Evolutionary conservation across 2,797 vertebrate species (phyloP), one percentile per base, ranked within the genome.

Genomic region (Acanthopagrus latus): DNA sequence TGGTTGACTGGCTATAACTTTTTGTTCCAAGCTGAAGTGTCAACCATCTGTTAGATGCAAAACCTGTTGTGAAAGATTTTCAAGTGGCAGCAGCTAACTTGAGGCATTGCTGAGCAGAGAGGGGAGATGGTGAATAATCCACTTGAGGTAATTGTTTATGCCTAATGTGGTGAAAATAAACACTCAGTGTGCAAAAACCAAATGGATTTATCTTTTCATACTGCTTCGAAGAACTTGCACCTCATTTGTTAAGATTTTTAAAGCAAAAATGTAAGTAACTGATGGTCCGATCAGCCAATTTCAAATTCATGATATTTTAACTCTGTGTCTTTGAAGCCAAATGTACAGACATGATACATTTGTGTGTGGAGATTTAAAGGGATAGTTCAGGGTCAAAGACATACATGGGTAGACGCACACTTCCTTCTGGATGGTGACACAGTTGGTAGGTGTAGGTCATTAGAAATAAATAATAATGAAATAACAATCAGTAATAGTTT

Each of bases 1-100:
- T 63, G 81, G 20, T 58, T 65, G 71, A 82, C 46, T 64, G 25
- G 23, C 27, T 67, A 0, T 10, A 33, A 2, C 14, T 69, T 68
- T 67, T 65, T 48, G 23, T 66, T 64, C 63, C 51, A 62, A 60
- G 58, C 48, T 48, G 20, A 58, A 44, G 25, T 18, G 38, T 64
- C 58, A 41, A 21, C 46, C 50, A 59, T 70, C 44, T 69, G 50
- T 68, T 64, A 57, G 66, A 77, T 43, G 18, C 20, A 55, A 69
- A 69, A 51, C 23, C 48, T 62, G 14, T 52, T 67, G 47, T 62
- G 44, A 60, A 65, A 59, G 68, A 52, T 74, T 64, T 52, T 57
- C 25, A 66, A 54, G 59, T 9, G 23, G 25, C 33, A 59, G 59
- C 51, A 38, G 59, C 20, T 33, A 52, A 20, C 20, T 23, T 10